Conservation (phyloP, 2,113 vertebrate genomes). For the Ophthalmolycus amberensis region DNA sequence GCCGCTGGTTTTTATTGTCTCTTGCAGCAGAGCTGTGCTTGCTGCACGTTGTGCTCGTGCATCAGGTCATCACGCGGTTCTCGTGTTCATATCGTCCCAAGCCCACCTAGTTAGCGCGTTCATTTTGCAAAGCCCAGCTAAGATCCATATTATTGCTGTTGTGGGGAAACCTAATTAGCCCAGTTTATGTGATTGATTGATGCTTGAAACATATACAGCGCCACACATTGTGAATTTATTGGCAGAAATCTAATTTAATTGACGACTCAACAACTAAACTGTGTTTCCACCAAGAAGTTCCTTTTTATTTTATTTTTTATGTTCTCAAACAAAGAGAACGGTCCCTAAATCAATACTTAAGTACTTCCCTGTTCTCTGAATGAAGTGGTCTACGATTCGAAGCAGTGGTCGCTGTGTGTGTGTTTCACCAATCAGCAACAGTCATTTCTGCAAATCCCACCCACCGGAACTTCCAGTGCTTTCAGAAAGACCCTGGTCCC, state of each 20-base stretch:
- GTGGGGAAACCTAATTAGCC: constrained; percentile 54
- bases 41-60: constrained; percentile 45
- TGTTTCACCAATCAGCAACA: neutral
- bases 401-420: neutral
- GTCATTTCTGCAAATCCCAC: too few relatives aligned
- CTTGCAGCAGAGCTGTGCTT: constrained; percentile 32
- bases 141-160: constrained; percentile 57
- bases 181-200: constrained; percentile 61
- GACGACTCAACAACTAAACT: neutral
- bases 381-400: neutral
- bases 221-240: neutral
- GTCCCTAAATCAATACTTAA: neutral
- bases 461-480: too few relatives aligned
- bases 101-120: constrained; percentile 41
- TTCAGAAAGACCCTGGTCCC: neutral
- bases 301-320: neutral
- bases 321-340: neutral
- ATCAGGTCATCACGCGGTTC: constrained; percentile 28
- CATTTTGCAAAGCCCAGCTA: constrained; percentile 39
- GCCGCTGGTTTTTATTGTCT: constrained; percentile 66
- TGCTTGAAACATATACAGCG: neutral
- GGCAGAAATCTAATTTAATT: neutral
- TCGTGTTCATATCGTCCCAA: constrained; percentile 27
- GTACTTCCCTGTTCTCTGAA: neutral
- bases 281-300: too few relatives aligned